A percentile compares a stretch with the other conserved stretches of the same genome.
Evolutionary conservation across 2,797 vertebrate species (phyloP).

Genomic region (Argyrosomus regius): DNA sequence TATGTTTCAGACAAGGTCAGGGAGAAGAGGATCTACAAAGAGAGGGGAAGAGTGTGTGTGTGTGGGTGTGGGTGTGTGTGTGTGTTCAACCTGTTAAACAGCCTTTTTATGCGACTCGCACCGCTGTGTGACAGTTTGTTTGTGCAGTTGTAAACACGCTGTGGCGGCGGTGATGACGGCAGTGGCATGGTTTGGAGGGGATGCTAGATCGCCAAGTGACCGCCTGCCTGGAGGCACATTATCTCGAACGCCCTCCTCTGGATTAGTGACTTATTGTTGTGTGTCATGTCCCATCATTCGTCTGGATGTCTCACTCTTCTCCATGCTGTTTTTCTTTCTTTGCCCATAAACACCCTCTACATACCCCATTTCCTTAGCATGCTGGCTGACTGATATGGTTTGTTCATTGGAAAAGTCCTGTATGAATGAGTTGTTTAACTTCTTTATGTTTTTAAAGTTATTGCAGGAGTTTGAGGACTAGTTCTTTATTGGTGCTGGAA

Average conservation of each 20-base stretch:
- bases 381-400: not conserved
- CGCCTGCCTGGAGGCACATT: constrained; percentile 47
- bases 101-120: constrained; percentile 52
- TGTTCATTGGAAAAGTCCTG: not conserved
- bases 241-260: constrained; percentile 59
- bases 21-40: constrained; percentile 3
- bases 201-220: constrained; percentile 29
- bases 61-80: constrained; percentile 16
- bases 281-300: constrained; percentile 66
- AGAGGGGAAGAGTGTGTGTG: not conserved
- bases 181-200: constrained; percentile 46
- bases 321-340: constrained; percentile 29
- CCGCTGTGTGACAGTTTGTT: constrained; percentile 68
- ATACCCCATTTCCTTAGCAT: constrained; percentile 7
- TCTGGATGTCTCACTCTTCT: constrained; percentile 42
- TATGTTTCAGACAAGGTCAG: not conserved
- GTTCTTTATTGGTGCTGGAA: not conserved
- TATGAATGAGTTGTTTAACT: not conserved
- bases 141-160: constrained; percentile 69
- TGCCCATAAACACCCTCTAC: constrained; percentile 24
- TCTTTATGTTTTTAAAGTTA: not conserved
- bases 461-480: not conserved
- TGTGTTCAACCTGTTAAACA: constrained; percentile 48
- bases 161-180: constrained; percentile 43
- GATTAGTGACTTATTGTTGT: constrained; percentile 60